Conservation (phyloP, 2,113 vertebrate genomes). For the Amia ocellicauda region DNA sequence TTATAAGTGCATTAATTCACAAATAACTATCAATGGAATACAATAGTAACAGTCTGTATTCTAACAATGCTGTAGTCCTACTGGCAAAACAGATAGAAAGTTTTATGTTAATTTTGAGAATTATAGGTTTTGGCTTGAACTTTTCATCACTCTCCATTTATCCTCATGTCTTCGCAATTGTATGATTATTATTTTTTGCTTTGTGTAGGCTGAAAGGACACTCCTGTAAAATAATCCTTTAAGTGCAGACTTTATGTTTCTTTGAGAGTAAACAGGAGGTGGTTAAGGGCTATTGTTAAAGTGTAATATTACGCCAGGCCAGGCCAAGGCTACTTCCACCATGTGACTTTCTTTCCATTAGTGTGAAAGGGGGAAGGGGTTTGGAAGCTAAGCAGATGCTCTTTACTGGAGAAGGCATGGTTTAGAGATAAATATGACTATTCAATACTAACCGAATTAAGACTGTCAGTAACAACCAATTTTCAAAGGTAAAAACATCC, state of each 20-base stretch:
- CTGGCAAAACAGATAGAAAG: slow-evolving; percentile 5
- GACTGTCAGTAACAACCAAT: slow-evolving; percentile 41
- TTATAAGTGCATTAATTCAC: too few relatives aligned
- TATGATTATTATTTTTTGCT: slow-evolving; percentile 18
- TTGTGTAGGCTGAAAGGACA: slow-evolving; percentile 44
- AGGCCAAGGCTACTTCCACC: slow-evolving; percentile 53
- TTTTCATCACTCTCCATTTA: slow-evolving; percentile 40
- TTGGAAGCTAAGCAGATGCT: slow-evolving; percentile 48
- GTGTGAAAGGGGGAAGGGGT: slow-evolving; percentile 26
- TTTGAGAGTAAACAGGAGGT: slow-evolving; percentile 68
- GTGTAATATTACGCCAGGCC: slow-evolving; percentile 65
- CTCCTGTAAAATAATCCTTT: slow-evolving; percentile 64
- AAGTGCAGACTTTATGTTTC: slow-evolving; percentile 67
- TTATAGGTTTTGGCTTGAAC: slow-evolving; percentile 8
- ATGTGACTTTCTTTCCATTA: slow-evolving; percentile 30
- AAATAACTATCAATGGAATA: too few relatives aligned
- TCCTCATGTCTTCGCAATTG: slow-evolving; percentile 31
- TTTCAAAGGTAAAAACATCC: slow-evolving; percentile 17
- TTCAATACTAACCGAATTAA: slow-evolving; percentile 60
- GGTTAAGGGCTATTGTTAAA: slow-evolving; percentile 69
- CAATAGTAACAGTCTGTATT: too few relatives aligned
- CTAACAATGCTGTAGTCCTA: too few relatives aligned
- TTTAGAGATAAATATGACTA: slow-evolving; percentile 57
- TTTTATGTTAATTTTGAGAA: slow-evolving; percentile 32
- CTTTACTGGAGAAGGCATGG: slow-evolving; percentile 46